Conservation (phyloP, 2,888 invertebrate genomes). For the Ophioninae sp. region DNA sequence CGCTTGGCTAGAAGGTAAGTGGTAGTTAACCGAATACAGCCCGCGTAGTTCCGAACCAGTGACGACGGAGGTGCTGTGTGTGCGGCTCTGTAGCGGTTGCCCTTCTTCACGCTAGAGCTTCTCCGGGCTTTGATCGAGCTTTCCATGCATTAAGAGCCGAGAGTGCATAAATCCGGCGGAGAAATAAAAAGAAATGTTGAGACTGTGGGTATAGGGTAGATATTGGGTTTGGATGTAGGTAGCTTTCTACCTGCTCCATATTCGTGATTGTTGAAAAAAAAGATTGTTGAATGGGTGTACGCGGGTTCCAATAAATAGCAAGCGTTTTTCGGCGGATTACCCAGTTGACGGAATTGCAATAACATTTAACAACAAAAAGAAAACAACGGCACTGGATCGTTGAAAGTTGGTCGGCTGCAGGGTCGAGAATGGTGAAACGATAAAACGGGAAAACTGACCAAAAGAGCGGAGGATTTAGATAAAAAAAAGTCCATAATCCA, state of each 20-base stretch:
- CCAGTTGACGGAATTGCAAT: slow-evolving; percentile 1
- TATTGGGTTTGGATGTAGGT: neutral
- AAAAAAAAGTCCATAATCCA: slow-evolving; percentile 74
- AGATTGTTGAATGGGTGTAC: neutral
- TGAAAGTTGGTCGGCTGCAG: slow-evolving; percentile 43
- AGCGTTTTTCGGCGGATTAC: neutral
- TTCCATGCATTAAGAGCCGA: slow-evolving; percentile 45
- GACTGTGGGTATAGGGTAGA: neutral
- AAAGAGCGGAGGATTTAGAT: slow-evolving; percentile 35
- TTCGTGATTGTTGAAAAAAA: slow-evolving; percentile 10
- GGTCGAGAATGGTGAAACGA: slow-evolving; percentile 32
- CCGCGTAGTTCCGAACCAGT: slow-evolving; percentile 25
- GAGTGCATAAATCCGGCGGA: slow-evolving; percentile 38
- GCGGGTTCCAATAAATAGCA: neutral
- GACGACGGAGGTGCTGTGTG: slow-evolving; percentile 26
- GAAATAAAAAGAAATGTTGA: slow-evolving; percentile 41
- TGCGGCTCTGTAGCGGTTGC: slow-evolving; percentile 51
- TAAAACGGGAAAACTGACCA: slow-evolving; percentile 26
- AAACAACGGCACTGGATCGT: slow-evolving; percentile 27
- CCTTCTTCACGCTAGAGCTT: slow-evolving; percentile 35
- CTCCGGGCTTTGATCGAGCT: slow-evolving; percentile 54
- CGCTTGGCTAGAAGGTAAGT: slow-evolving; percentile 45
- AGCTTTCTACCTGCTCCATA: neutral
- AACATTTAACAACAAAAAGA: neutral
- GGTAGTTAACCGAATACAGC: slow-evolving; percentile 57